Base-by-base conservation (phyloP, 2,888 invertebrate genomes). In the Lycaena phlaeas region DNA sequence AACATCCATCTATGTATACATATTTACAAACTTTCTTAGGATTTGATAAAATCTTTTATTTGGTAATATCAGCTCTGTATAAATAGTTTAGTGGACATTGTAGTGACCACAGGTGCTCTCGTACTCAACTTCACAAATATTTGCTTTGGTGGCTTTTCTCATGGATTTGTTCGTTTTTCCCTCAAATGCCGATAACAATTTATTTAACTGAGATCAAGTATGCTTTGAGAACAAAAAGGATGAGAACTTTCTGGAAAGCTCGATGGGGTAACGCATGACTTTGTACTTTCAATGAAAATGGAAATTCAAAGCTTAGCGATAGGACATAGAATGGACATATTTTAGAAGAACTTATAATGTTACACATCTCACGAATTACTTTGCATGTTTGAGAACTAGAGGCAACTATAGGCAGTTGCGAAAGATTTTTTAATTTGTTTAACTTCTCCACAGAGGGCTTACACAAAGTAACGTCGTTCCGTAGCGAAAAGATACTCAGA, bases 191-290 rank as follows among this genome's bases (percentile, higher is more conserved):
- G 68, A 71, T 72, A 73, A 68, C 63, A 68, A 73, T 76, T 72
- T 74, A 73, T 76, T 72, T 74, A 74, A 76, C 70, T 64, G 69
- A 68, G 77, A 82, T 81, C 76, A 79, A 82, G 77, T 78, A 79
- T 78, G 78, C 82, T 82, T 81, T 81, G 82, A 76, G 77, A 71
- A 69, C 67, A 68, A 61, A 68, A 72, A 67, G 68, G 70, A 51
- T 42, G 54, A 52, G 48, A 39, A 26, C 11, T 10, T 29, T 39
- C 22, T 11, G 11, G 25, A 15, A 15, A 10, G 25, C 25, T 30
- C 7, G 11, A n/a, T 7, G 29, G 25, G 25, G 22, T 38, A 17
- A 9, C 4, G 38, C n/a, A n/a, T n/a, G n/a, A n/a, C n/a, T 26
- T 25, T 14, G 18, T 25, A 14, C 12, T 9, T n/a, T 14, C 7